A percentile compares a stretch with the other conserved stretches of the same genome.
phyloP scores from a whole-genome alignment of 2,113 vertebrate species.

The Hymenochirus boettgeri region DNA sequence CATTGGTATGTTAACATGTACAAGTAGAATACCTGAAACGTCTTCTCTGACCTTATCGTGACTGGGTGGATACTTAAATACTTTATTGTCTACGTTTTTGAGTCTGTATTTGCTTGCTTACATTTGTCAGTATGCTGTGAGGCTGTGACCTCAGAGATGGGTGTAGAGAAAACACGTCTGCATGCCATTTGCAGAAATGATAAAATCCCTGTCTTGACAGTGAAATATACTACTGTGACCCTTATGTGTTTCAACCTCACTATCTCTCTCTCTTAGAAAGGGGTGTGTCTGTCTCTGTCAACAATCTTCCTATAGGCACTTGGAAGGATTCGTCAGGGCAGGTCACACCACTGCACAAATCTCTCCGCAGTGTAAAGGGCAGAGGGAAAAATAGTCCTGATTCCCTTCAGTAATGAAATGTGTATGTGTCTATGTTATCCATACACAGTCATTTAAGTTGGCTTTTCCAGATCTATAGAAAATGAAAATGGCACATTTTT shows the following conservation, averaged over 20 bases:
- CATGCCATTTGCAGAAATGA: constrained; percentile 21
- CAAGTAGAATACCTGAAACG: too few species aligned
- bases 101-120: neutral
- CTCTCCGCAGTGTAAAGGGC: constrained; percentile 14
- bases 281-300: constrained; percentile 24
- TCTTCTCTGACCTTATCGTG: neutral
- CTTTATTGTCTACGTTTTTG: neutral
- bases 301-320: neutral
- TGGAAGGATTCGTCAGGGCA: constrained; percentile 1
- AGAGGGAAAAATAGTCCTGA: constrained; percentile 9
- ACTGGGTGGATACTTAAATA: neutral
- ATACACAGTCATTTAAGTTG: too few species aligned
- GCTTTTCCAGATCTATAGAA: too few species aligned
- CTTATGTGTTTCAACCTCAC: neutral
- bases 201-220: constrained; percentile 25
- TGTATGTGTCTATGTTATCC: neutral
- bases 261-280: constrained; percentile 4
- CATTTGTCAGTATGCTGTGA: neutral
- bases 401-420: neutral
- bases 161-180: neutral
- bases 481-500: too few species aligned
- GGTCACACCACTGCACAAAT: constrained; percentile 1
- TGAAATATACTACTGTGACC: constrained; percentile 11
- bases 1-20: too few species aligned
- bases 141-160: constrained; percentile 1